Conservation (phyloP, 1,140 invertebrate species). For the Drosophila asahinai region DNA sequence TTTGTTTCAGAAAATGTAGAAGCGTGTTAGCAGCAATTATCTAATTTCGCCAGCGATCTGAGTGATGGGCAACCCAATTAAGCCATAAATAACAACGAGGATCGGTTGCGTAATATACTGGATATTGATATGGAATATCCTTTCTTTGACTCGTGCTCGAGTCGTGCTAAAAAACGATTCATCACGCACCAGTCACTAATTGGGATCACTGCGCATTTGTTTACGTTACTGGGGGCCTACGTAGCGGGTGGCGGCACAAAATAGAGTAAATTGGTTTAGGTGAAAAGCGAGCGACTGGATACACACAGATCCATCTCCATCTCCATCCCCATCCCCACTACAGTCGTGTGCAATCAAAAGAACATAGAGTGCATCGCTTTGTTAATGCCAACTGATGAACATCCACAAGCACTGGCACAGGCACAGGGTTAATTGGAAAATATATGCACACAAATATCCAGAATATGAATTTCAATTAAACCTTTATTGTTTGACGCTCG, state of each 20-base stretch:
- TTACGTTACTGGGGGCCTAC: slow-evolving; percentile 33
- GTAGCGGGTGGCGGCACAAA: slow-evolving; percentile 27
- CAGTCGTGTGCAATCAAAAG: slow-evolving; percentile 44
- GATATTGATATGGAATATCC: neutral
- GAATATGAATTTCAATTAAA: slow-evolving; percentile 57
- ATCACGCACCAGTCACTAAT: slow-evolving; percentile 25
- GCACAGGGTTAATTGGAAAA: slow-evolving; percentile 46
- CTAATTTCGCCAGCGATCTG: slow-evolving; percentile 33
- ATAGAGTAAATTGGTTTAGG: slow-evolving; percentile 47
- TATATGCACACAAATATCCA: slow-evolving; percentile 21
- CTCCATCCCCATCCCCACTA: slow-evolving; percentile 10
- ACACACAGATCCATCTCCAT: slow-evolving; percentile 30
- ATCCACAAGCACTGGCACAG: neutral
- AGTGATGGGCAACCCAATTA: slow-evolving; percentile 42
- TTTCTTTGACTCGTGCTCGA: neutral
- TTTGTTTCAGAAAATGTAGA: slow-evolving; percentile 30
- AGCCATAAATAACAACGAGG: slow-evolving; percentile 25
- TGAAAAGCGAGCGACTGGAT: slow-evolving; percentile 27
- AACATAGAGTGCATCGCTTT: slow-evolving; percentile 53
- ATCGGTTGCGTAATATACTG: slow-evolving; percentile 24
- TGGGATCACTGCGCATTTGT: slow-evolving; percentile 12
- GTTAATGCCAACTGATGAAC: slow-evolving; percentile 33
- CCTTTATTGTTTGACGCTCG: slow-evolving; percentile 38
- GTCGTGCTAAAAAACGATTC: slow-evolving; percentile 1
- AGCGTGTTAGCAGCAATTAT: slow-evolving; percentile 43